These are phyloP conservation scores for Spatulosminthurus flaviceps DNA, from an alignment of 2,888 invertebrate species.

Conservation along the genomic window DNA sequence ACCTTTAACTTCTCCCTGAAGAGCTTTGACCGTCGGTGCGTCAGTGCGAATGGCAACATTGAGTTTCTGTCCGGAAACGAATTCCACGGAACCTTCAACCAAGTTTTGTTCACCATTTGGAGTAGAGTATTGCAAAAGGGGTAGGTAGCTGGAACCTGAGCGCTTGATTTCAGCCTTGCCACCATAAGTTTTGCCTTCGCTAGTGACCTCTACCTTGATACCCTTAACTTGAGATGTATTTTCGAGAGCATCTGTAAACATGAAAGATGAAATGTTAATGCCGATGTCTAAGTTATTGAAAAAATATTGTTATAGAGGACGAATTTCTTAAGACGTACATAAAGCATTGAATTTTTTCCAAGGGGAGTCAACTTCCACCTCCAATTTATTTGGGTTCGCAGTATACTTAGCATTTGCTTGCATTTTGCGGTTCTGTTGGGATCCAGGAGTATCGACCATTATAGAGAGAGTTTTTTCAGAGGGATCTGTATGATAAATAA, in stretches of 20 bases:
- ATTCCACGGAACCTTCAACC: conserved; percentile 58
- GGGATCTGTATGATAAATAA: too few species aligned
- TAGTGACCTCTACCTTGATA: conserved; percentile 70
- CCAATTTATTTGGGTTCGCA: conserved; percentile 49
- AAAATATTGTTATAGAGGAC: too few species aligned
- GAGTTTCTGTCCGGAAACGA: conserved; percentile 51
- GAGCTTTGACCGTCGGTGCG: conserved; percentile 46
- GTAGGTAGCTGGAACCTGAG: conserved; percentile 72
- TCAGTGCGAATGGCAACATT: conserved; percentile 55
- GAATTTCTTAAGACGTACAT: conserved; percentile 52
- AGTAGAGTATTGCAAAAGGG: conserved; percentile 75
- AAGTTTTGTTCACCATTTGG: conserved; percentile 69
- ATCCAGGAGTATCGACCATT: conserved; percentile 73
- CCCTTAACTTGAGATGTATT: conserved; percentile 64
- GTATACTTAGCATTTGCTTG: conserved; percentile 58
- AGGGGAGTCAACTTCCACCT: conserved; percentile 71
- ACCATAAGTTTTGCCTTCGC: conserved; percentile 72
- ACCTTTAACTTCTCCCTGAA: conserved; percentile 57
- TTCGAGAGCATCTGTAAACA: conserved; percentile 39
- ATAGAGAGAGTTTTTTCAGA: conserved; percentile 49
- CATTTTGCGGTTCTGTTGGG: conserved; percentile 72
- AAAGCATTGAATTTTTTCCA: conserved; percentile 71
- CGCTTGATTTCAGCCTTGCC: conserved; percentile 75
- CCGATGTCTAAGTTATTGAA: background rate
- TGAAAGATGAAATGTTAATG: background rate